Percentiles rank a stretch among this genome's conserved stretches.
Conservation (phyloP, 2,113 vertebrate species). For the Onychorhynchus coronatus region DNA sequence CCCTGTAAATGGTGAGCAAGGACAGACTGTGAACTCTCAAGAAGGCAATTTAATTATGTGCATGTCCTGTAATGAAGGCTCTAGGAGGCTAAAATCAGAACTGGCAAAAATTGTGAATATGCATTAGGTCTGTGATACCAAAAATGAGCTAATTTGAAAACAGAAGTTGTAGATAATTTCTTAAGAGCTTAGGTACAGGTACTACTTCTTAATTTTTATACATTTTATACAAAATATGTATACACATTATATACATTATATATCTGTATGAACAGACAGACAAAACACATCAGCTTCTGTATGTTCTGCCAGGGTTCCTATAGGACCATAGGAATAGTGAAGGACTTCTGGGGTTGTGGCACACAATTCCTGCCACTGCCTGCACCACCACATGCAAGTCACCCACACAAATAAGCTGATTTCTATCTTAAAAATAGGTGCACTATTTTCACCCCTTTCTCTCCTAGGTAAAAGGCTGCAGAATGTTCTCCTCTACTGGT, state of each 20-base stretch:
- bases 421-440: neutral
- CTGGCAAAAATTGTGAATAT: neutral
- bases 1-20: slow-evolving; percentile 35
- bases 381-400: neutral
- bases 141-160: neutral
- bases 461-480: neutral
- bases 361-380: neutral
- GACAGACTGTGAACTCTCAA: neutral
- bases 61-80: slow-evolving; percentile 53
- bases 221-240: neutral
- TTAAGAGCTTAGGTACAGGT: neutral
- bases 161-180: neutral
- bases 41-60: slow-evolving; percentile 50
- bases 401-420: neutral
- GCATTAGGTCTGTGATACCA: slow-evolving; percentile 15
- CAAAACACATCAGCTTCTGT: fast-evolving
- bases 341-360: neutral
- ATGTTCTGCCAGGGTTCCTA: neutral
- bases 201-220: neutral
- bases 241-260: neutral
- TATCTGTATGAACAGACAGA: neutral
- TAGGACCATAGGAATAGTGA: fast-evolving
- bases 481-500: neutral
- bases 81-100: slow-evolving; percentile 61
- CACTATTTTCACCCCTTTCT: neutral